phyloP scores from a whole-genome alignment of 2,113 vertebrate species.

The Semnornis frantzii region DNA sequence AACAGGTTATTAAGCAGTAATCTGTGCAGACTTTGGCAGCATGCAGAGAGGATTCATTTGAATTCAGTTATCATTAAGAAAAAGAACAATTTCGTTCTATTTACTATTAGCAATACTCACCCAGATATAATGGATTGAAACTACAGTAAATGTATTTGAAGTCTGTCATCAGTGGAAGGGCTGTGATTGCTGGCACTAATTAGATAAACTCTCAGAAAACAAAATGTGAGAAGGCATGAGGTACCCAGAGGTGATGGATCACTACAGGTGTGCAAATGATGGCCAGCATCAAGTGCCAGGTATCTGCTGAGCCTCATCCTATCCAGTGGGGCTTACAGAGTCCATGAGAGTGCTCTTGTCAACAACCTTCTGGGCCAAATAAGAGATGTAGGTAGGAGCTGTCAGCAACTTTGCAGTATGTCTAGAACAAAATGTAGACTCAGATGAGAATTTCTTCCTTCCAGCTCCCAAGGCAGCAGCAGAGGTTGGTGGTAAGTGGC shows the following conservation, averaged over 20 bases:
- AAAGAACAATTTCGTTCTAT: neutral
- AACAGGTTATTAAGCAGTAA: neutral
- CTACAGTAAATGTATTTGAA: neutral
- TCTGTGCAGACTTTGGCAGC: neutral
- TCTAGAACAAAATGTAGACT: neutral
- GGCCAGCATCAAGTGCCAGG: neutral
- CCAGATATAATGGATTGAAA: neutral
- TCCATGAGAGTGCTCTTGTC: neutral
- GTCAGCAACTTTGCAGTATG: neutral
- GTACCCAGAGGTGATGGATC: neutral
- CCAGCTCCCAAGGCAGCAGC: neutral
- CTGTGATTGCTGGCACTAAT: neutral
- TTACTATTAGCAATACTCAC: neutral
- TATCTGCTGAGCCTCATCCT: neutral
- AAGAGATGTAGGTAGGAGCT: neutral
- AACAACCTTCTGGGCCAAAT: neutral
- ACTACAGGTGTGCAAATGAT: neutral
- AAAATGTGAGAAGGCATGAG: neutral
- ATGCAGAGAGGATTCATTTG: neutral
- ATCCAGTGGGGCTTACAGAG: neutral
- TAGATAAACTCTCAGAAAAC: neutral
- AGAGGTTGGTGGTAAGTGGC: rapidly evolving
- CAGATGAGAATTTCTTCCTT: neutral
- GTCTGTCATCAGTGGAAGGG: neutral
- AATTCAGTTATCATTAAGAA: neutral